Percentiles rank a stretch among this genome's conserved stretches.
These are phyloP conservation scores for Oophaga sylvatica DNA, from an alignment of 2,797 vertebrate genomes.

Conservation along the genomic window DNA sequence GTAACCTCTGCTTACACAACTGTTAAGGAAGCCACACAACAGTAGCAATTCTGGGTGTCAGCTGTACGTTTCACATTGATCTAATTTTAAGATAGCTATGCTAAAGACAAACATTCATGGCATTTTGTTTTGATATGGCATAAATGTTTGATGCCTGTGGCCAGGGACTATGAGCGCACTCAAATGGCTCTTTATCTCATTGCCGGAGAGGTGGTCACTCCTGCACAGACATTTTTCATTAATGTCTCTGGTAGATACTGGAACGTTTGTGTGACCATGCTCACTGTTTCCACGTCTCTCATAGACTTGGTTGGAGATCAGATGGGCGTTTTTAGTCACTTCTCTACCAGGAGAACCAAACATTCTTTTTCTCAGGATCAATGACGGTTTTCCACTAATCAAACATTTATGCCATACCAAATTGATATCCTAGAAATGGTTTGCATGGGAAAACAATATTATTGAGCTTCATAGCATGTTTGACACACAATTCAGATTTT, in stretches of 20 bases:
- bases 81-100: background rate
- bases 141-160: background rate
- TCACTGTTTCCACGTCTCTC: background rate
- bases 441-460: background rate
- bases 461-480: background rate
- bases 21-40: conserved; percentile 40
- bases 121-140: background rate
- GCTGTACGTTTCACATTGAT: background rate
- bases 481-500: background rate
- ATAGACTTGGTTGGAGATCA: background rate
- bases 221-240: background rate
- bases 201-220: background rate
- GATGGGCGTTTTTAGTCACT: background rate
- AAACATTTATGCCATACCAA: background rate
- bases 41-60: conserved; percentile 5
- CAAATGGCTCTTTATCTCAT: background rate
- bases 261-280: too few species aligned
- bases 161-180: background rate
- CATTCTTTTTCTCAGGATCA: background rate
- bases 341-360: background rate
- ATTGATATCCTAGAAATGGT: background rate
- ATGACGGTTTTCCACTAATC: background rate
- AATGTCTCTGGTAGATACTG: background rate
- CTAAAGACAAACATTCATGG: background rate
- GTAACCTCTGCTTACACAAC: conserved; percentile 52